phyloP scores from a whole-genome alignment of 2,113 vertebrate genomes.

The Barbus barbus region DNA sequence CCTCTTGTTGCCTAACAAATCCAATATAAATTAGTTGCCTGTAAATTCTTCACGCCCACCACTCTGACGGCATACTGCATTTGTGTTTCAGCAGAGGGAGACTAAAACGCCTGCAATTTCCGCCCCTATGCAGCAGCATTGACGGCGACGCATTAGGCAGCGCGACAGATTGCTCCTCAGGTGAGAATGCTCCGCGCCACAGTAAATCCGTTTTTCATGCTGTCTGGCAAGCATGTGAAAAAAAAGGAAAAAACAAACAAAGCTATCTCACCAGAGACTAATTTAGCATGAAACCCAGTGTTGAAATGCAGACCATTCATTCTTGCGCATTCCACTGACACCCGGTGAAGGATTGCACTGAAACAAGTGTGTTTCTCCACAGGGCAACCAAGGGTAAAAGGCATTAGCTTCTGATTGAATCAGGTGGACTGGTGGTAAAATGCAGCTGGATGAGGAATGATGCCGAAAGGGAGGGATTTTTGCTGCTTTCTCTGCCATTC shows the following conservation, averaged over 20 bases:
- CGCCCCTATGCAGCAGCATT: background rate
- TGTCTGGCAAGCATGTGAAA: constrained; percentile 38
- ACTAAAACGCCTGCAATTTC: background rate
- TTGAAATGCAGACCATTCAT: constrained; percentile 54
- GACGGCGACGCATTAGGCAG: constrained; percentile 42
- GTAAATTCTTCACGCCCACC: background rate
- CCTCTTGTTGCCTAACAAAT: background rate
- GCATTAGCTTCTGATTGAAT: constrained; percentile 57
- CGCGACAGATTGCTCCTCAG: constrained; percentile 35
- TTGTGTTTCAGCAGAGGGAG: constrained; percentile 25
- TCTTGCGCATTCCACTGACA: constrained; percentile 52
- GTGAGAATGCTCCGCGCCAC: constrained; percentile 37
- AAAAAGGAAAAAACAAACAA: constrained; percentile 45
- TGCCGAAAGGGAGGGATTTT: constrained; percentile 15
- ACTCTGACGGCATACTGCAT: background rate
- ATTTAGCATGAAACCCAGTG: constrained; percentile 59
- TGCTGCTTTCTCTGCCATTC: constrained; percentile 1
- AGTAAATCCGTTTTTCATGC: constrained; percentile 51
- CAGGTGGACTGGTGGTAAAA: constrained; percentile 48
- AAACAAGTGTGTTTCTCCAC: constrained; percentile 57
- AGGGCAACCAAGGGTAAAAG: constrained; percentile 58
- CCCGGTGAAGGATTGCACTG: constrained; percentile 54
- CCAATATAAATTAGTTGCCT: background rate
- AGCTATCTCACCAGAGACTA: constrained; percentile 55
- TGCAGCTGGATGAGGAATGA: constrained; percentile 46